Conservation (phyloP, 2,797 vertebrate genomes). For the Propithecus deckenii region DNA sequence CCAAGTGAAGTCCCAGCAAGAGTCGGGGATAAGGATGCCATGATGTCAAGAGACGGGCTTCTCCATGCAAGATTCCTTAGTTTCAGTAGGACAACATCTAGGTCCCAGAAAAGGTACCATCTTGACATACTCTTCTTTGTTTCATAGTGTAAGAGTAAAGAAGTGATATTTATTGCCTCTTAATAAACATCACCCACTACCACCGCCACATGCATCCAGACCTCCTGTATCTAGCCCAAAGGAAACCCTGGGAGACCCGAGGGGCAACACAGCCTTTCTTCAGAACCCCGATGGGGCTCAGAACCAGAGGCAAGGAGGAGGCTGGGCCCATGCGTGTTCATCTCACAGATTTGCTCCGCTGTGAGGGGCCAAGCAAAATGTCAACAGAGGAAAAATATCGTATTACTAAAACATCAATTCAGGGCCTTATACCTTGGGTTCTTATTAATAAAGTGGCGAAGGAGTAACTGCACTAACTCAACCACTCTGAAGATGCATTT, state of each 20-base stretch:
- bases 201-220: accelerated
- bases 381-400: neutral
- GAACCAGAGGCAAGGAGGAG: neutral
- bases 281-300: too few species aligned
- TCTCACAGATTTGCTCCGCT: too few species aligned
- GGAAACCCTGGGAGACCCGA: neutral
- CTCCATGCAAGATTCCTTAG: neutral
- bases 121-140: neutral
- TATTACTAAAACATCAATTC: neutral
- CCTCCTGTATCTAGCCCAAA: too few species aligned
- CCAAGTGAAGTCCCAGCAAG: neutral
- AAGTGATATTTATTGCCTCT: neutral
- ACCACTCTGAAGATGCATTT: neutral
- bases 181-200: neutral
- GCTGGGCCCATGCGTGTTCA: neutral
- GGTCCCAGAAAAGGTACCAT: too few species aligned
- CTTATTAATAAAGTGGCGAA: neutral
- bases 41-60: neutral
- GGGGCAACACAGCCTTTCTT: too few species aligned
- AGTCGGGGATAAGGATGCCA: accelerated
- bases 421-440: neutral
- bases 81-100: neutral
- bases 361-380: neutral
- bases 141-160: too few species aligned
- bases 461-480: neutral